phyloP scores from a whole-genome alignment of 37 sponge, comb jelly and placozoan species.

The Dysidea cf. avara region DNA sequence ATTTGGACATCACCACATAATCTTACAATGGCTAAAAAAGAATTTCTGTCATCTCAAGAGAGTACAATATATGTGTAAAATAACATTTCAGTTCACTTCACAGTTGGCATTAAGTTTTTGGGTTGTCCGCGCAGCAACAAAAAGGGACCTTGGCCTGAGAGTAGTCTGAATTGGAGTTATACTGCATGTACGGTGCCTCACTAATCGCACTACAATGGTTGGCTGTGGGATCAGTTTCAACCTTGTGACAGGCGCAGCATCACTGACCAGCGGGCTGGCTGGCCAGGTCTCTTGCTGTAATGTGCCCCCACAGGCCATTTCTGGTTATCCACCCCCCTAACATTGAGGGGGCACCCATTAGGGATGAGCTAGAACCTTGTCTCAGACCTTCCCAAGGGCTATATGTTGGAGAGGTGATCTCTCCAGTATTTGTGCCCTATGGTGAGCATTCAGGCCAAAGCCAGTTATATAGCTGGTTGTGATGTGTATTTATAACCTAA shows the following conservation, averaged over 20 bases:
- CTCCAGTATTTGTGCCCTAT: slow-evolving; percentile 18
- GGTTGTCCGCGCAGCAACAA: too few relatives aligned
- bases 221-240: slow-evolving; percentile 18
- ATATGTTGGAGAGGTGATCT: background rate
- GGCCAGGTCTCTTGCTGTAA: too few relatives aligned
- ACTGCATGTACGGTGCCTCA: slow-evolving; percentile 29
- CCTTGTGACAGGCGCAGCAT: slow-evolving; percentile 18
- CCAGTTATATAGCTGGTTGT: too few relatives aligned
- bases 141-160: slow-evolving; percentile 22
- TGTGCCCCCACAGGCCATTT: slow-evolving; percentile 8
- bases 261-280: slow-evolving; percentile 8
- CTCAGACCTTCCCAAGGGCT: slow-evolving; percentile 42
- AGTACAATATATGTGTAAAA: too few relatives aligned
- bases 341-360: background rate
- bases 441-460: slow-evolving; percentile 24
- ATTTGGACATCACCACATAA: too few relatives aligned
- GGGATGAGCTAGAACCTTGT: background rate
- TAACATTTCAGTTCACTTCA: too few relatives aligned
- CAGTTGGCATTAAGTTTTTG: too few relatives aligned
- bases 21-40: too few relatives aligned
- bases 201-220: slow-evolving; percentile 21
- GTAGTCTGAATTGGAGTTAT: slow-evolving; percentile 46
- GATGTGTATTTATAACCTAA: slow-evolving; percentile 1
- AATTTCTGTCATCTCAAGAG: too few relatives aligned
- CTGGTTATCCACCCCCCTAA: slow-evolving; percentile 15